phyloP scores from a whole-genome alignment of 1,140 invertebrate species.

The Holotrichia oblita region DNA sequence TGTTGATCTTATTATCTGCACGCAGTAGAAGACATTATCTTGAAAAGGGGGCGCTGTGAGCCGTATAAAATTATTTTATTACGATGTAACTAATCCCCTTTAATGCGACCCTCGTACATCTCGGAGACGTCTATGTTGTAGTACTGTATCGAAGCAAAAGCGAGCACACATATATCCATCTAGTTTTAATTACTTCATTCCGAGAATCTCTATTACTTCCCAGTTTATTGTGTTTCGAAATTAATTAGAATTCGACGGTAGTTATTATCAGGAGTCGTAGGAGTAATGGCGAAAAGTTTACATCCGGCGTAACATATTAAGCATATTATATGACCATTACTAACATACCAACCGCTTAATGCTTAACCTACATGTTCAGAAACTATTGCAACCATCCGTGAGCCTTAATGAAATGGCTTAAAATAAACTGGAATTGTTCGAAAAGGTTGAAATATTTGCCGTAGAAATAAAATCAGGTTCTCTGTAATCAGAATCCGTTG shows the following conservation, averaged over 20 bases:
- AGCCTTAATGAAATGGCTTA: too few species aligned
- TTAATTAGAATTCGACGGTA: conserved; percentile 16
- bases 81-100: conserved; percentile 14
- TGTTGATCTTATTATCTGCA: conserved; percentile 18
- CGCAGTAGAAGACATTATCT: not conserved
- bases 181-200: conserved; percentile 27
- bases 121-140: not conserved
- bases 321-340: too few species aligned
- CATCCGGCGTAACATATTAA: not conserved
- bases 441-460: too few species aligned
- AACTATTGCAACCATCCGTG: too few species aligned
- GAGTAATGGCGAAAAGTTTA: not conserved
- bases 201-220: conserved; percentile 6
- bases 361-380: too few species aligned
- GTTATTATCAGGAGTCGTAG: not conserved
- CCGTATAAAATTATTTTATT: too few species aligned
- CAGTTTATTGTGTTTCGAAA: conserved; percentile 19
- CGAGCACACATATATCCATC: not conserved
- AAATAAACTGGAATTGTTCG: too few species aligned
- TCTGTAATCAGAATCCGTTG: too few species aligned
- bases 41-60: not conserved
- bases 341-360: too few species aligned
- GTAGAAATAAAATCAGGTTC: too few species aligned
- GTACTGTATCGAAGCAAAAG: not conserved
- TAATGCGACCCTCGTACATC: conserved; percentile 12